Conservation (phyloP, 2,888 invertebrate genomes). For the Tenthredo scrophulariae region DNA sequence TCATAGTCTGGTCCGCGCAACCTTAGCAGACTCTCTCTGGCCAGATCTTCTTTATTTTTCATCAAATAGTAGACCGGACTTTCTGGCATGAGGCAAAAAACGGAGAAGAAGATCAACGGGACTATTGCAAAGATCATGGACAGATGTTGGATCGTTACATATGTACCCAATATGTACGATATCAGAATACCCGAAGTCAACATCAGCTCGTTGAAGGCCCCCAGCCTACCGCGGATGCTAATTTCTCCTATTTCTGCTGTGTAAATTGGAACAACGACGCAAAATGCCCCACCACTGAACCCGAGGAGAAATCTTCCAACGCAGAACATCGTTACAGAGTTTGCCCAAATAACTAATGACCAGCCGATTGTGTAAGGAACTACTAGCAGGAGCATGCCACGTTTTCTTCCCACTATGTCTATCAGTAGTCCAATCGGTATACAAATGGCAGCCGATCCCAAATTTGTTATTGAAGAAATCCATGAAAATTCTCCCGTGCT, state of each 20-base stretch:
- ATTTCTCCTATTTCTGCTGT: slow-evolving; percentile 92
- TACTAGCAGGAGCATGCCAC: slow-evolving; percentile 83
- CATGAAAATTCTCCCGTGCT: slow-evolving; percentile 82
- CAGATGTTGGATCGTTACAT: slow-evolving; percentile 81
- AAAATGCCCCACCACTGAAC: slow-evolving; percentile 89
- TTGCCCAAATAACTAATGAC: slow-evolving; percentile 87
- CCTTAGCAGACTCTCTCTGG: slow-evolving; percentile 84
- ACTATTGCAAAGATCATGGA: slow-evolving; percentile 85
- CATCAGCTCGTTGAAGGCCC: slow-evolving; percentile 93
- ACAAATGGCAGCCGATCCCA: slow-evolving; percentile 88
- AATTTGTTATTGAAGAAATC: slow-evolving; percentile 85
- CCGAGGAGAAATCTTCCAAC: slow-evolving; percentile 87
- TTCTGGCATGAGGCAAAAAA: slow-evolving; percentile 93
- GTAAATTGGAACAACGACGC: slow-evolving; percentile 91
- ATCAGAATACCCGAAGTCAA: slow-evolving; percentile 91
- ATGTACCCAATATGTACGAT: slow-evolving; percentile 86
- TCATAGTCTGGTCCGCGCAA: slow-evolving; percentile 88
- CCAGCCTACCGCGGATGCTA: slow-evolving; percentile 90
- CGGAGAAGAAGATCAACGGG: slow-evolving; percentile 84
- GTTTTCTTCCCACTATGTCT: slow-evolving; percentile 86
- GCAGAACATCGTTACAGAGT: slow-evolving; percentile 82
- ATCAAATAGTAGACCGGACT: slow-evolving; percentile 87
- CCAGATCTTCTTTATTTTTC: slow-evolving; percentile 84
- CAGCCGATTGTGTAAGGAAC: slow-evolving; percentile 88
- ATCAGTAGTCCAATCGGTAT: slow-evolving; percentile 86